Base-by-base conservation (phyloP, 2,113 vertebrate species). In the Erinaceus europaeus region DNA sequence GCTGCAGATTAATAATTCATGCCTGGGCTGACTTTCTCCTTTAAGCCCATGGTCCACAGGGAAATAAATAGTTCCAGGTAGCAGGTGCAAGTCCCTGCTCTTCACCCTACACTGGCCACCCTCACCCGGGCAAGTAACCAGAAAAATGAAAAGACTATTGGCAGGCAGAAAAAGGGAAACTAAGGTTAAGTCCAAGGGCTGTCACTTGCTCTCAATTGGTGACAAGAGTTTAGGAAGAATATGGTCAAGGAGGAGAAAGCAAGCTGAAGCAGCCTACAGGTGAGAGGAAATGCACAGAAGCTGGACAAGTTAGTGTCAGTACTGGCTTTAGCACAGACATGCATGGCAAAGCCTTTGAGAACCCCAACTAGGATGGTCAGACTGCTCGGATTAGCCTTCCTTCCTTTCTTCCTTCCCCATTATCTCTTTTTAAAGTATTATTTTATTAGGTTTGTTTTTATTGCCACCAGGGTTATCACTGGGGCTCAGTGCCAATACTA, bases 181-280 rank as follows among this genome's bases (percentile, higher is more conserved):
- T 50, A 65, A 65, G 53, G 17, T 38, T 7, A 17, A 65, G 46
- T 27, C 40, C 46, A 79, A 55, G 65, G 69, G 18, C 42, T 61
- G 52, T 79, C 85, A 84, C 77, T 92, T 20, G 27, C 32, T 72
- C 44, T 78, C 67, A 82, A 84, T 81, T 25, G 9, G 34, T 75
- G 73, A 48, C 38, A 62, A 74, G 57, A 40, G 20, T 6, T 79
- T 44, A 83, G 48, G 20, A 79, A 82, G 84, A 86, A 86, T 65
- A 50, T 0, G 62, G 79, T 14, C 38, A 12, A 36, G 9, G 59
- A 0, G 14, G 7, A 23, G 42, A 29, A 71, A 67, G 38, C 53
- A 72, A 90, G 75, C 67, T 23, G 13, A 44, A 29, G 1, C 50
- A 48, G 44, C 23, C 36, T 23, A 20, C 3, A 17, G 48, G 62